Percentiles rank a stretch among this genome's conserved stretches.
These are phyloP conservation scores for Hyposmocoma kahamanoa DNA, from an alignment of 1,140 invertebrate genomes.

Conservation along the genomic window DNA sequence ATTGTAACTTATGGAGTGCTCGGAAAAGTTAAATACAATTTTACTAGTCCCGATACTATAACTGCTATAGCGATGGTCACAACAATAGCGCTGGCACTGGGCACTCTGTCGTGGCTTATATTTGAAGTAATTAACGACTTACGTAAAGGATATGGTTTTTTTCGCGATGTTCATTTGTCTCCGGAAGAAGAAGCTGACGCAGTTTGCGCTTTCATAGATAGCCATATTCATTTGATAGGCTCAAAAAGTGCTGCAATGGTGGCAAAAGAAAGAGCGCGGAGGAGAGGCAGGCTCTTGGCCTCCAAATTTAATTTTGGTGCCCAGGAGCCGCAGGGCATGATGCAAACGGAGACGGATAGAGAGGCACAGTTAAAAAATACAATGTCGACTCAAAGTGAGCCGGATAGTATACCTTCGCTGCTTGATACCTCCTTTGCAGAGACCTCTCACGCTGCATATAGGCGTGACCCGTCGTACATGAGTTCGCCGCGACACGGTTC, in stretches of 20 bases:
- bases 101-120: slow-evolving; percentile 43
- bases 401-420: slow-evolving; percentile 33
- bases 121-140: slow-evolving; percentile 50
- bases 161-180: slow-evolving; percentile 45
- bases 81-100: slow-evolving; percentile 39
- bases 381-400: slow-evolving; percentile 20
- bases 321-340: slow-evolving; percentile 41
- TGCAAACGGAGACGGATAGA: slow-evolving; percentile 19
- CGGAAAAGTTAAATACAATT: slow-evolving; percentile 35
- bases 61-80: slow-evolving; percentile 43
- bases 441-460: slow-evolving; percentile 17
- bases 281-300: slow-evolving; percentile 19
- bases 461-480: slow-evolving; percentile 41
- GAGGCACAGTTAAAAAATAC: slow-evolving; percentile 14
- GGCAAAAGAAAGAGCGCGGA: slow-evolving; percentile 38
- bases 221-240: slow-evolving; percentile 33
- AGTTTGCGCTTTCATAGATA: slow-evolving; percentile 44
- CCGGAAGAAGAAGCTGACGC: slow-evolving; percentile 44
- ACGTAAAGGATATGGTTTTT: slow-evolving; percentile 54
- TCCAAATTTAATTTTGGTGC: slow-evolving; percentile 33
- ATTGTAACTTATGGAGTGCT: slow-evolving; percentile 54
- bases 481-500: slow-evolving; percentile 42
- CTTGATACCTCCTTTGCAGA: slow-evolving; percentile 17
- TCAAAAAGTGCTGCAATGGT: slow-evolving; percentile 31
- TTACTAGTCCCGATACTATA: slow-evolving; percentile 34